phyloP scores from a whole-genome alignment of 1,140 invertebrate genomes.

The Scaptomyza montana region DNA sequence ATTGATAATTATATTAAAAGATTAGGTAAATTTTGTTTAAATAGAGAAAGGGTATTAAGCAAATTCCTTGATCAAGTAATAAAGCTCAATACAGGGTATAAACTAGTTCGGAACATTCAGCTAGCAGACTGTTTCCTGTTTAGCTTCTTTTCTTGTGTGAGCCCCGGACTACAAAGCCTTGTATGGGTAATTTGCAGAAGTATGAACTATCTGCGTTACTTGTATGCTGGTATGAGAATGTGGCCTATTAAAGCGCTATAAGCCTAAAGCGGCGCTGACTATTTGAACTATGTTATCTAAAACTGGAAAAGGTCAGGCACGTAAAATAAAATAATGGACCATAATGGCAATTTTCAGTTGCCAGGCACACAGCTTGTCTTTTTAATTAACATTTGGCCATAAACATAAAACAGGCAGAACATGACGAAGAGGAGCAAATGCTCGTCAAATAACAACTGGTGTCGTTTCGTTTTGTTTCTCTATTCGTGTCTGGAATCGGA shows the following conservation, averaged over 20 bases:
- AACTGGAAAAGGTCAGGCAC: slow-evolving; percentile 18
- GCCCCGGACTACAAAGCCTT: slow-evolving; percentile 8
- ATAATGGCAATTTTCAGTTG: slow-evolving; percentile 18
- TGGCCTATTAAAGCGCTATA: slow-evolving; percentile 60
- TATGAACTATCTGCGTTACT: slow-evolving; percentile 34
- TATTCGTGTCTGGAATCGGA: neutral
- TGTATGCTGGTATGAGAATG: slow-evolving; percentile 33
- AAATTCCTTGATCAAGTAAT: too few species aligned
- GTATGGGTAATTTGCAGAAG: slow-evolving; percentile 64
- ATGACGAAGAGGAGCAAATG: slow-evolving; percentile 9
- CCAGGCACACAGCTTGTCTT: slow-evolving; percentile 33
- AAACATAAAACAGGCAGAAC: slow-evolving; percentile 34
- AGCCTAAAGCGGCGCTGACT: slow-evolving; percentile 27
- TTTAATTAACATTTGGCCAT: slow-evolving; percentile 70
- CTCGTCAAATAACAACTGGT: neutral
- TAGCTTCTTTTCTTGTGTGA: slow-evolving; percentile 2
- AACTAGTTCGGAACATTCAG: neutral
- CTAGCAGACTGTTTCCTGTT: neutral
- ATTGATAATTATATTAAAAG: too few species aligned
- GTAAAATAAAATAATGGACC: slow-evolving; percentile 51
- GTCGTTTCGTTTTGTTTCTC: neutral
- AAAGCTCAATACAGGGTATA: neutral
- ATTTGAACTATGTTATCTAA: slow-evolving; percentile 33
- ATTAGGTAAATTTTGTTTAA: too few species aligned
- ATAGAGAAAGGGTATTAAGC: too few species aligned